These are phyloP conservation scores for Dolomedes plantarius DNA, from an alignment of 2,888 invertebrate species.

Conservation along the genomic window DNA sequence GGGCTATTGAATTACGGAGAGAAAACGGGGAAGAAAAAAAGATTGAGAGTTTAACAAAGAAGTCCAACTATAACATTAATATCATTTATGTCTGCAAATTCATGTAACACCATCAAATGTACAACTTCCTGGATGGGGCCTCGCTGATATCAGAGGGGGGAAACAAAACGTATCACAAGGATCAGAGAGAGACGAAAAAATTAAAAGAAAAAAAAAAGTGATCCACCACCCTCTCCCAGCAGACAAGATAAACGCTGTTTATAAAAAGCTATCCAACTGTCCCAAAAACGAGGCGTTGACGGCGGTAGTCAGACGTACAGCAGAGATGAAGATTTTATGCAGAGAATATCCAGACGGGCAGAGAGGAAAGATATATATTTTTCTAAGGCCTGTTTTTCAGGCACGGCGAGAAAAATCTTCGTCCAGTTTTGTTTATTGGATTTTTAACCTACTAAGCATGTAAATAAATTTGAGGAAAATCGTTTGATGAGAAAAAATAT, in stretches of 20 bases:
- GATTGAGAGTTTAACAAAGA: constrained; percentile 9
- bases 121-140: constrained; percentile 8
- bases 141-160: neutral
- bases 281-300: constrained; percentile 45
- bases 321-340: constrained; percentile 10
- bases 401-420: neutral
- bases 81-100: constrained; percentile 13
- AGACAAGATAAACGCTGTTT: constrained; percentile 65
- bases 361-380: neutral
- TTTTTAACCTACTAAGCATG: neutral
- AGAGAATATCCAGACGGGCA: neutral
- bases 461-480: too few relatives aligned
- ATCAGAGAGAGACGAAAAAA: neutral
- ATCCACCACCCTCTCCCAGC: neutral
- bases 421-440: neutral
- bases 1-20: neutral
- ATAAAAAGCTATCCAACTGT: constrained; percentile 58
- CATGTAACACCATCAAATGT: constrained; percentile 11
- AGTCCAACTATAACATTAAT: neutral
- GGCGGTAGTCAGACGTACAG: constrained; percentile 48
- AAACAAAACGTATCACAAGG: neutral
- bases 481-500: too few relatives aligned
- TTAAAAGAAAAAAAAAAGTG: constrained; percentile 13
- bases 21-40: neutral
- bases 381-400: too few relatives aligned